Conservation (phyloP, 1,140 invertebrate genomes). For the Aricia agestis region DNA sequence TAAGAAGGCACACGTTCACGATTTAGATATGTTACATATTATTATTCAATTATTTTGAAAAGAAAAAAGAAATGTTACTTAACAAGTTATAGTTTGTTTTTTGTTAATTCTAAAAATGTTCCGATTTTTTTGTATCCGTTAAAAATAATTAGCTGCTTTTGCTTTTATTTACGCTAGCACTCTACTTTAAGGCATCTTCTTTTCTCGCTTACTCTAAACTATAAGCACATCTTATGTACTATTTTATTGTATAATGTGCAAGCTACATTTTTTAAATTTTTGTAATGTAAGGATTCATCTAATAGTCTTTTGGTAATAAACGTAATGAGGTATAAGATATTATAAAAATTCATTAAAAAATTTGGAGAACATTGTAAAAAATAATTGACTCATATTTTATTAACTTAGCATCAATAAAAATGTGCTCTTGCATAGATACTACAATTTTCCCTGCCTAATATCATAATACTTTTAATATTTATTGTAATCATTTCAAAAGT, state of each 20-base stretch:
- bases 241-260: background rate
- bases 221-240: background rate
- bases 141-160: background rate
- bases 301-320: background rate
- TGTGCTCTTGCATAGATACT: background rate
- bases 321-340: background rate
- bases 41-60: slow-evolving; percentile 15
- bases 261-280: background rate
- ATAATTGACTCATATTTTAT: too few relatives aligned
- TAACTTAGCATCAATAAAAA: too few relatives aligned
- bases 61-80: slow-evolving; percentile 18
- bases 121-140: too few relatives aligned
- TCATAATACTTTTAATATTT: background rate
- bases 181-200: background rate
- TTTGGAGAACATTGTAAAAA: too few relatives aligned
- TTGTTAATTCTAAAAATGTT: too few relatives aligned
- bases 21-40: slow-evolving; percentile 4
- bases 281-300: background rate
- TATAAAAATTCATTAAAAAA: background rate
- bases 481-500: background rate
- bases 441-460: background rate
- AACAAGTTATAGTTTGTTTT: background rate
- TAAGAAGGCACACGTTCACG: slow-evolving; percentile 22
- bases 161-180: background rate
- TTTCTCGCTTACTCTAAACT: background rate